phyloP scores from a whole-genome alignment of 2,888 invertebrate genomes.

The Diaperis boleti region DNA sequence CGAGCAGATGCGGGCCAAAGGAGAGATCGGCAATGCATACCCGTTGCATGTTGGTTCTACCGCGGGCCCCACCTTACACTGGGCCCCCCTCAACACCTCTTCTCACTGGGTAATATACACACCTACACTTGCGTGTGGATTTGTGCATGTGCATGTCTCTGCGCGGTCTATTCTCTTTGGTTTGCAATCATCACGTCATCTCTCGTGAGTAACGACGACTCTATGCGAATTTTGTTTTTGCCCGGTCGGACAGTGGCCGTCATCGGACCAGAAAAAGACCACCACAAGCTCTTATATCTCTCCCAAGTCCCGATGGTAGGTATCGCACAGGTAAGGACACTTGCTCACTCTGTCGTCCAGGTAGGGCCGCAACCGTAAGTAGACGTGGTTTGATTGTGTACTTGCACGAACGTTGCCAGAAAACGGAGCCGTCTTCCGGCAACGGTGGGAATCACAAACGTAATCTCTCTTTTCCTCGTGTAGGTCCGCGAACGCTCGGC shows the following conservation, averaged over 20 bases:
- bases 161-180: constrained; percentile 54
- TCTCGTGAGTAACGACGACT: constrained; percentile 2
- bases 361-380: constrained; percentile 46
- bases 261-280: constrained; percentile 71
- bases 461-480: too few relatives aligned
- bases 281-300: constrained; percentile 71
- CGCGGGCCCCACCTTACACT: constrained; percentile 76
- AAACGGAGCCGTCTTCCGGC: too few relatives aligned
- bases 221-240: constrained; percentile 45
- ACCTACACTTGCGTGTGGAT: constrained; percentile 35
- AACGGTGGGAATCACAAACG: too few relatives aligned
- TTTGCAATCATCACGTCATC: constrained; percentile 25
- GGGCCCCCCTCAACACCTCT: constrained; percentile 69
- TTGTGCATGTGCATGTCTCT: constrained; percentile 52
- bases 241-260: constrained; percentile 66
- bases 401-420: too few relatives aligned
- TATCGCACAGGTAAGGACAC: constrained; percentile 62
- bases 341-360: constrained; percentile 37
- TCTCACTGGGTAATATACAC: constrained; percentile 80
- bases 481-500: constrained; percentile 94
- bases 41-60: constrained; percentile 87
- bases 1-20: constrained; percentile 91
- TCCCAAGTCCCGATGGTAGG: constrained; percentile 71
- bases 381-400: too few relatives aligned
- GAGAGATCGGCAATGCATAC: constrained; percentile 91